Conservation (phyloP, 35 echinoderm and acorn worm species). For the Hemicentrotus pulcherrimus region DNA sequence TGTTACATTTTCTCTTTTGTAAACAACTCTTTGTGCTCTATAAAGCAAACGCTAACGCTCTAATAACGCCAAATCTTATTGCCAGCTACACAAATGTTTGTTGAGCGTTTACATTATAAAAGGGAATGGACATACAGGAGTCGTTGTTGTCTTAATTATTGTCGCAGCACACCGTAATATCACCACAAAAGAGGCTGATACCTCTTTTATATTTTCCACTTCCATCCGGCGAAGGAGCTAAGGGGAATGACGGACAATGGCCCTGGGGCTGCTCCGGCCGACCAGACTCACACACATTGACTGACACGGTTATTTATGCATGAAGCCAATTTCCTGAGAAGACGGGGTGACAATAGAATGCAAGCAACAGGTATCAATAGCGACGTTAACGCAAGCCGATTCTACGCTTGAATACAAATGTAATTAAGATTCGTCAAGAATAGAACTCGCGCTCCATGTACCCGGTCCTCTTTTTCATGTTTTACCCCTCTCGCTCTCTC, state of each 20-base stretch:
- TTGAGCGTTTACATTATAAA: background rate
- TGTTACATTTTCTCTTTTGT: slow-evolving; percentile 9
- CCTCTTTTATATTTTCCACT: slow-evolving; percentile 15
- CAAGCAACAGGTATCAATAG: slow-evolving; percentile 48
- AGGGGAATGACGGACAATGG: slow-evolving; percentile 32
- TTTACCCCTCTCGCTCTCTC: background rate
- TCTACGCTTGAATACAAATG: slow-evolving; percentile 47
- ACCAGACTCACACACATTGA: background rate
- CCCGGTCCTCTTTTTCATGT: background rate
- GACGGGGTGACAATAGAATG: slow-evolving; percentile 24
- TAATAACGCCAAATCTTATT: slow-evolving; percentile 13
- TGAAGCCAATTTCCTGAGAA: slow-evolving; percentile 49
- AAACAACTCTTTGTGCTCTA: background rate
- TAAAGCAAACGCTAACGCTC: background rate
- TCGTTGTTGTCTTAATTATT: slow-evolving; percentile 34
- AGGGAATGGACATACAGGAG: slow-evolving; percentile 9
- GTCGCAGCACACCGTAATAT: slow-evolving; percentile 7
- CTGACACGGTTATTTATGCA: slow-evolving; percentile 51
- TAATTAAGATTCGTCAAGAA: slow-evolving; percentile 44
- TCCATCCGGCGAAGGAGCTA: slow-evolving; percentile 18
- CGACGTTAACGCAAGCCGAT: slow-evolving; percentile 31
- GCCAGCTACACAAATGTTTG: slow-evolving; percentile 9
- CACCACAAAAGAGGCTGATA: background rate
- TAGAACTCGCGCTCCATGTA: background rate
- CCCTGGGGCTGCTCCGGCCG: slow-evolving; percentile 38